Percentiles rank a stretch among this genome's conserved stretches.
phyloP scores from a whole-genome alignment of 2,888 invertebrate genomes.

The Drosophila maculinotata region DNA sequence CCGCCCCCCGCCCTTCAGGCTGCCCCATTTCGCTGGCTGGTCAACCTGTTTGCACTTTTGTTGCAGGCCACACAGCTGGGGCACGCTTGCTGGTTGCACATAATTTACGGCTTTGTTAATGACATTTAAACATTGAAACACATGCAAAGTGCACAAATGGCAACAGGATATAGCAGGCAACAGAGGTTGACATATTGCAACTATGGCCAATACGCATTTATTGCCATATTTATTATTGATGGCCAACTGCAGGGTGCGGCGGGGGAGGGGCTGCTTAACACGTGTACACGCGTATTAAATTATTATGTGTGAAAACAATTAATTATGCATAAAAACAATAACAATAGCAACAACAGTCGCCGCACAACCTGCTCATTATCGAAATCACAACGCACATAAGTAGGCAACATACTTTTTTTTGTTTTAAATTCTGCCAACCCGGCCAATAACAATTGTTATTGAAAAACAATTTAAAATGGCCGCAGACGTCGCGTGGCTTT shows the following conservation, averaged over 20 bases:
- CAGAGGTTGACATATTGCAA: conserved; percentile 64
- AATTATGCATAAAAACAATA: conserved; percentile 72
- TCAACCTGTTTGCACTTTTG: conserved; percentile 57
- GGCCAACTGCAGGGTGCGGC: neutral
- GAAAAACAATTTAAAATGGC: conserved; percentile 74
- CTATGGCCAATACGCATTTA: conserved; percentile 67
- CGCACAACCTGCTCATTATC: conserved; percentile 69
- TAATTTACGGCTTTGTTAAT: conserved; percentile 80
- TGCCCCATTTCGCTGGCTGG: neutral
- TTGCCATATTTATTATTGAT: conserved; percentile 70
- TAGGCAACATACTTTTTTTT: conserved; percentile 59
- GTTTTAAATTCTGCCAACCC: too few relatives aligned
- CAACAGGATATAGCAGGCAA: conserved; percentile 24
- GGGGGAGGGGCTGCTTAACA: conserved; percentile 44
- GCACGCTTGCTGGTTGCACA: conserved; percentile 27
- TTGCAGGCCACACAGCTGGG: conserved; percentile 49
- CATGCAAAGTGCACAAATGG: conserved; percentile 61
- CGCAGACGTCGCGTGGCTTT: conserved; percentile 59
- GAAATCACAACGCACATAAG: conserved; percentile 69
- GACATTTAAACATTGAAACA: conserved; percentile 81
- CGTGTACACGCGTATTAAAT: conserved; percentile 76
- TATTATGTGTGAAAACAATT: conserved; percentile 85
- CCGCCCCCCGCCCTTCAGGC: too few relatives aligned
- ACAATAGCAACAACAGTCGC: conserved; percentile 12
- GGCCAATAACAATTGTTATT: conserved; percentile 53